Conservation (phyloP, 2,113 vertebrate species). For the Ictidomys tridecemlineatus region DNA sequence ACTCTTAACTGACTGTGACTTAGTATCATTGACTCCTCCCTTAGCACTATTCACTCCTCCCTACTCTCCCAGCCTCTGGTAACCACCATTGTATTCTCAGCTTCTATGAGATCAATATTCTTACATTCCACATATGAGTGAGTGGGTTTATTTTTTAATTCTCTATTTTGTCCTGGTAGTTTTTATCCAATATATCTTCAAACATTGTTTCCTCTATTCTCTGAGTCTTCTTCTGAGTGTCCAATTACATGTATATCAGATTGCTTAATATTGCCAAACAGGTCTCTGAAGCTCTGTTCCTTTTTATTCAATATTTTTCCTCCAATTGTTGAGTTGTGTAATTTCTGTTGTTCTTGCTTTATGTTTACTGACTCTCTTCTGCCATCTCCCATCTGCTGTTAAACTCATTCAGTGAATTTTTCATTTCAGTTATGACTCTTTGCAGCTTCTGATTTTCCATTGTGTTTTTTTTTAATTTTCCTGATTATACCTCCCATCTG, state of each 20-base stretch:
- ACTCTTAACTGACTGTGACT: not conserved
- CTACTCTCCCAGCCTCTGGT: not conserved
- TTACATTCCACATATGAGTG: not conserved
- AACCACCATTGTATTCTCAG: not conserved
- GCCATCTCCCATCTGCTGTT: not conserved
- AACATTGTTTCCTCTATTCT: not conserved
- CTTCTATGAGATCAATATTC: not conserved
- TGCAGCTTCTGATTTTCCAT: conserved; percentile 42
- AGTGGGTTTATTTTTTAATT: not conserved
- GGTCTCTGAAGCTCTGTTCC: not conserved
- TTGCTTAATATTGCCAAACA: not conserved
- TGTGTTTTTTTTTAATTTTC: not conserved
- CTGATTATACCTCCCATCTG: not conserved
- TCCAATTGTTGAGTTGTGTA: not conserved
- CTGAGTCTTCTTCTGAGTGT: not conserved
- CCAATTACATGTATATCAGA: not conserved
- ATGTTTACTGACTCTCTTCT: not conserved
- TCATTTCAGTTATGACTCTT: not conserved
- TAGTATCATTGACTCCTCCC: not conserved
- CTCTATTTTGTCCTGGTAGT: not conserved
- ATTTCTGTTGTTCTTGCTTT: conserved; percentile 15
- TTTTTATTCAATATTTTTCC: not conserved
- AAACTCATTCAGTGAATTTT: conserved; percentile 7
- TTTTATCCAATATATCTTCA: conserved; percentile 8
- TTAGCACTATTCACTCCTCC: no score